Evolutionary conservation across 1,140 invertebrate genomes (phyloP).

Genomic region (Trichoplusia ni): DNA sequence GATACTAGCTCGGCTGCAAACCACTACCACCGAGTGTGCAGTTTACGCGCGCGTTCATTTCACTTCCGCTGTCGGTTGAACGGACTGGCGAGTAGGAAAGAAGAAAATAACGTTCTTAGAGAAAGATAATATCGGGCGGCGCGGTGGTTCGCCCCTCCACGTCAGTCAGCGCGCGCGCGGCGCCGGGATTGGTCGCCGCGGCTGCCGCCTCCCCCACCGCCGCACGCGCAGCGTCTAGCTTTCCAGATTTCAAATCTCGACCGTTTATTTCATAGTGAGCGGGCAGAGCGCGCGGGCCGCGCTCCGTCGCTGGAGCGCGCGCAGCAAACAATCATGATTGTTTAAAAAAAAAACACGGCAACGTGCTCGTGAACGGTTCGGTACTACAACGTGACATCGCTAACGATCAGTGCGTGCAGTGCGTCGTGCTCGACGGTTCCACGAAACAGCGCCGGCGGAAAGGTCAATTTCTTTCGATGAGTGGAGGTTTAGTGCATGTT

Average conservation of each 20-base stretch:
- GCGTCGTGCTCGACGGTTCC: conserved; percentile 49
- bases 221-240: conserved; percentile 74
- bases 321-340: conserved; percentile 54
- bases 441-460: conserved; percentile 49
- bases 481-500: conserved; percentile 83
- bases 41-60: conserved; percentile 74
- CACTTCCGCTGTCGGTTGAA: conserved; percentile 78
- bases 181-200: conserved; percentile 52
- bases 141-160: conserved; percentile 58
- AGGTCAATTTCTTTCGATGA: conserved; percentile 82
- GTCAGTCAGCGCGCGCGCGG: conserved; percentile 69
- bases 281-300: conserved; percentile 55
- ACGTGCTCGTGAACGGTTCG: conserved; percentile 73
- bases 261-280: conserved; percentile 78
- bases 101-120: conserved; percentile 76
- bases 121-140: conserved; percentile 73
- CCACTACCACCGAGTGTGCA: conserved; percentile 58
- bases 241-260: conserved; percentile 80
- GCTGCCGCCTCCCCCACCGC: conserved; percentile 44
- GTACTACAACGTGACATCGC: conserved; percentile 72
- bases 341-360: conserved; percentile 69
- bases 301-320: conserved; percentile 38
- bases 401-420: conserved; percentile 76
- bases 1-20: conserved; percentile 30
- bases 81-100: conserved; percentile 73